Base-by-base conservation (phyloP, 2,888 invertebrate genomes). In the Tridacna crocea region DNA sequence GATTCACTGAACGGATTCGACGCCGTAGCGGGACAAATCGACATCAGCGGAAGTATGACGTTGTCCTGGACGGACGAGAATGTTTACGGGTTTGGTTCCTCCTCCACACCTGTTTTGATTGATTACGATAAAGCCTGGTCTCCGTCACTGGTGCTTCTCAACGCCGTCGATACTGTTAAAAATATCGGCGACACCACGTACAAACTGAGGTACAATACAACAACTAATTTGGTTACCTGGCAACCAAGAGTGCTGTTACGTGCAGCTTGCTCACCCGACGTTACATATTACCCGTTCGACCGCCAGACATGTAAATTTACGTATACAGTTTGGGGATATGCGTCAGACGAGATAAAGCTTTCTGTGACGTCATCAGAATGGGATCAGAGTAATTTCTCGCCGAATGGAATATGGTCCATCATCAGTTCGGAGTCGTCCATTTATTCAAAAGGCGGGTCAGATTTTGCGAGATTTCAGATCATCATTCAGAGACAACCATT, bases 201-300 rank as follows among this genome's bases (percentile, higher is more conserved):
- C 58, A 87, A 87, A 27, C 76, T 87, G 12, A 70, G 58, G 15
- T 82, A 78, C 61, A 74, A 63, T 27, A 27, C 75, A 8, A 12
- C 51, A 8, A 72, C 26, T 17, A 27, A 27, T 15, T 60, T 13
- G 3, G 82, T 82, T 3, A 72, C 47, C 4, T 87, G 86, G 86
- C 72, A 84, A 51, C 86, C 86, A 46, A 58, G 84, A 48, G 77
- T 84, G 22, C 72, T 87, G 0, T 73, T 87, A 8, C 77, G 82
- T 4, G 82, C 82, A 13, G 80, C 84, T 2, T 87, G 86, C 72
- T 70, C 75, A 46, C 82, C 86, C 24, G 86, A 87, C 65, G 84
- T 84, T n/a, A 87, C 82, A 58, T 87, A 72, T 58, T 87, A 87
- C 48, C 86, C 86, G 55, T 87, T 87, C 82, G 86, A 87, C 36